phyloP scores from a whole-genome alignment of 1,140 invertebrate species.

The Halyomorpha halys region DNA sequence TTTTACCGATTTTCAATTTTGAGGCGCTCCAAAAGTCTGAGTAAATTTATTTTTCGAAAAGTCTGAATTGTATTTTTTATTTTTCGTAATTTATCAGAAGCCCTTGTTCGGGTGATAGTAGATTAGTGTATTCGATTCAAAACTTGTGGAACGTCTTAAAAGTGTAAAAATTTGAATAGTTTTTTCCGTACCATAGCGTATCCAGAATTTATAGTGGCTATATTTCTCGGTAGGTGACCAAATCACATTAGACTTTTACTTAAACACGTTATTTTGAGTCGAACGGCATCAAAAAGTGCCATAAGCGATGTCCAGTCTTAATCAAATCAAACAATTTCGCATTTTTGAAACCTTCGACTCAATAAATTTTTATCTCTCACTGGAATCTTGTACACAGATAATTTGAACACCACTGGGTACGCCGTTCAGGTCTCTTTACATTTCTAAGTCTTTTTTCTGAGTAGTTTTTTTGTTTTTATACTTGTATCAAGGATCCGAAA shows the following conservation, averaged over 20 bases:
- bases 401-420: not conserved
- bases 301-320: too few species aligned
- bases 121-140: constrained; percentile 1
- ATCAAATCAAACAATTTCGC: too few species aligned
- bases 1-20: not conserved
- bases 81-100: not conserved
- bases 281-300: too few species aligned
- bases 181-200: too few species aligned
- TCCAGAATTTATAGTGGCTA: too few species aligned
- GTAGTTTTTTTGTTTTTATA: not conserved
- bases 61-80: constrained; percentile 6
- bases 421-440: not conserved
- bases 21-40: constrained; percentile 14
- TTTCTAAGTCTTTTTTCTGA: not conserved
- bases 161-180: not conserved
- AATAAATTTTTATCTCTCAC: too few species aligned
- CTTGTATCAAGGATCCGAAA: constrained; percentile 15
- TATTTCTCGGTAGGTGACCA: too few species aligned
- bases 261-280: too few species aligned
- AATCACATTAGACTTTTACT: too few species aligned
- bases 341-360: too few species aligned
- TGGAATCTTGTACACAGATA: too few species aligned
- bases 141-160: constrained; percentile 8
- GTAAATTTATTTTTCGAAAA: constrained; percentile 10
- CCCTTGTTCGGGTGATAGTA: not conserved